A percentile compares a stretch with the other conserved stretches of the same genome.
These are phyloP conservation scores for Trichoplusia ni DNA, from an alignment of 1,140 invertebrate species.

Conservation along the genomic window DNA sequence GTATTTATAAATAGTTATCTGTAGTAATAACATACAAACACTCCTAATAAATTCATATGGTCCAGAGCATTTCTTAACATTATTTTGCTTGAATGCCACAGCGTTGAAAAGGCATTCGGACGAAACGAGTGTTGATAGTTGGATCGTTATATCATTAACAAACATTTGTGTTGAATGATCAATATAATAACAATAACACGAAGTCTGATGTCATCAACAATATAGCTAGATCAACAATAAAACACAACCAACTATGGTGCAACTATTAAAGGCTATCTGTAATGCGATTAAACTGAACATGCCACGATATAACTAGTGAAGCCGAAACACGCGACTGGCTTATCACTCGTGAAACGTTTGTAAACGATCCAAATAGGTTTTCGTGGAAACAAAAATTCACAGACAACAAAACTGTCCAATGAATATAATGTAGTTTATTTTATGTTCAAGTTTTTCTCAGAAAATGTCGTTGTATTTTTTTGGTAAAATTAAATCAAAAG, in stretches of 20 bases:
- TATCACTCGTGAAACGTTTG: not conserved
- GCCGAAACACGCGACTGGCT: not conserved
- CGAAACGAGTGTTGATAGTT: conserved; percentile 30
- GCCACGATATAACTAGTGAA: not conserved
- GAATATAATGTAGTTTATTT: not conserved
- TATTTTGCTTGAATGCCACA: conserved; percentile 8
- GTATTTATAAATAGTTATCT: conserved; percentile 10
- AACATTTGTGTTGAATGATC: conserved; percentile 30
- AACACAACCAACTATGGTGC: not conserved
- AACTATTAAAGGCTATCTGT: conserved; percentile 8
- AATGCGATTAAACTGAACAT: conserved; percentile 10
- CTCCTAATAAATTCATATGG: not conserved
- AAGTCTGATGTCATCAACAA: conserved; percentile 19
- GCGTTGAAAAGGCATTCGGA: conserved; percentile 23
- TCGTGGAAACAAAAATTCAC: conserved; percentile 4
- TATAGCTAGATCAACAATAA: conserved; percentile 7
- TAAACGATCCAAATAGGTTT: not conserved
- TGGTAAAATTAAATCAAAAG: no score
- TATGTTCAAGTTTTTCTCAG: no score
- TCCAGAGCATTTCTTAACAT: conserved; percentile 5
- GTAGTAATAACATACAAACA: not conserved
- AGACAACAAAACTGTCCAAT: conserved; percentile 11
- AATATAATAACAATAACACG: conserved; percentile 36
- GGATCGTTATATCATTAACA: conserved; percentile 32
- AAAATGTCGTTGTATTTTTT: no score